Evolutionary conservation across 1,140 invertebrate genomes (phyloP).

Genomic region (Antheraea mylitta): DNA sequence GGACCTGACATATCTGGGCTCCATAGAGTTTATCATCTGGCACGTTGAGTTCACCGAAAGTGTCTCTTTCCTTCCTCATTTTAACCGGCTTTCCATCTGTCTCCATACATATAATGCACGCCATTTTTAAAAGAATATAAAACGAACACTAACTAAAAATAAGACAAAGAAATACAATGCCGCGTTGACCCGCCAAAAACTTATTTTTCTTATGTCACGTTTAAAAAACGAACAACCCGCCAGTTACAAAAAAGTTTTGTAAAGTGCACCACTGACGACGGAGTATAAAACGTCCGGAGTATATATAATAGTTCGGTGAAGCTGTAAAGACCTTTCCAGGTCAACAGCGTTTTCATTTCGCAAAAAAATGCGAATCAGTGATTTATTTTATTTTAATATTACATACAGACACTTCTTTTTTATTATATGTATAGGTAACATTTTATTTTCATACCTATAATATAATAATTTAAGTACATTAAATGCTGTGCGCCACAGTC

Average conservation of each 20-base stretch:
- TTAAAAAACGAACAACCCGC: constrained; percentile 10
- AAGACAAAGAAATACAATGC: constrained; percentile 22
- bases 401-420: too few relatives aligned
- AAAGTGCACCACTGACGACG: not conserved
- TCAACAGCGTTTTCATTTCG: too few relatives aligned
- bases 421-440: too few relatives aligned
- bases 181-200: not conserved
- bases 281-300: not conserved
- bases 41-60: constrained; percentile 96
- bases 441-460: too few relatives aligned
- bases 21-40: constrained; percentile 97
- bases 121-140: constrained; percentile 38
- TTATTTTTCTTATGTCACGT: constrained; percentile 7
- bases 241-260: constrained; percentile 1
- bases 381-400: too few relatives aligned
- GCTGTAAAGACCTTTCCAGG: too few relatives aligned
- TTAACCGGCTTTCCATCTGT: constrained; percentile 42
- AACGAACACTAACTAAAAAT: constrained; percentile 13
- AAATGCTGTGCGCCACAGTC: too few relatives aligned
- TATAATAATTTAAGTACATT: too few relatives aligned
- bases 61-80: constrained; percentile 88
- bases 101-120: constrained; percentile 48
- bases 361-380: too few relatives aligned
- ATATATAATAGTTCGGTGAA: too few relatives aligned
- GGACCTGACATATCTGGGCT: constrained; percentile 96